These are phyloP conservation scores for Drosophila pallidifrons DNA, from an alignment of 1,140 invertebrate species.

Conservation along the genomic window DNA sequence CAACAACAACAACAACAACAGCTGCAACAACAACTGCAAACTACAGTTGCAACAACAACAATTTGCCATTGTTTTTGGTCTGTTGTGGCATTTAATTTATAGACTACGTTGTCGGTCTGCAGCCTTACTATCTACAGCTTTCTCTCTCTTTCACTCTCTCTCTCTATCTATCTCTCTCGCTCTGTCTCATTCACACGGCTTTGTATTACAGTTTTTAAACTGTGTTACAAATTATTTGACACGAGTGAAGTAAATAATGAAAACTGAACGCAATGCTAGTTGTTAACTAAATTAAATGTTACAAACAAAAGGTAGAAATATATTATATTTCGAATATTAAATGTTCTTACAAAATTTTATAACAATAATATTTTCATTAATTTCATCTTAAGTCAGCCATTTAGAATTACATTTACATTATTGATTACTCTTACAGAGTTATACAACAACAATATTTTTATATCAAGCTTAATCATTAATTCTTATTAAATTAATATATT, in stretches of 20 bases:
- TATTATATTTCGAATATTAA: too few species aligned
- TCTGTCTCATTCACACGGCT: not conserved
- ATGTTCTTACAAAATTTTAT: too few species aligned
- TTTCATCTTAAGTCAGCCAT: too few species aligned
- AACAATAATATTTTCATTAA: too few species aligned
- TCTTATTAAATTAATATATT: too few species aligned
- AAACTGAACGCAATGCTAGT: not conserved
- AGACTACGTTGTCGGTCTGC: constrained; percentile 52
- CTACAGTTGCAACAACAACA: constrained; percentile 45
- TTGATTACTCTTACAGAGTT: too few species aligned
- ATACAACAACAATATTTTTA: too few species aligned
- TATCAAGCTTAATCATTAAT: too few species aligned
- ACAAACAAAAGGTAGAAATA: too few species aligned
- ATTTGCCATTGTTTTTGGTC: constrained; percentile 68
- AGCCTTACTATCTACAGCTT: constrained; percentile 19
- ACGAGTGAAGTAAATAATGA: not conserved
- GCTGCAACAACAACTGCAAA: constrained; percentile 32
- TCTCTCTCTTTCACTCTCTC: not conserved
- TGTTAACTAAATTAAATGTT: not conserved
- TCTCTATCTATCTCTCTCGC: not conserved
- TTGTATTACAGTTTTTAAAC: constrained; percentile 1
- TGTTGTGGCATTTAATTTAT: constrained; percentile 72
- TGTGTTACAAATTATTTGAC: not conserved
- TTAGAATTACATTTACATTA: too few species aligned
- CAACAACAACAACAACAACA: constrained; percentile 25